These are phyloP conservation scores for Thaumetopoea pityocampa DNA, from an alignment of 1,140 invertebrate species.

Conservation along the genomic window DNA sequence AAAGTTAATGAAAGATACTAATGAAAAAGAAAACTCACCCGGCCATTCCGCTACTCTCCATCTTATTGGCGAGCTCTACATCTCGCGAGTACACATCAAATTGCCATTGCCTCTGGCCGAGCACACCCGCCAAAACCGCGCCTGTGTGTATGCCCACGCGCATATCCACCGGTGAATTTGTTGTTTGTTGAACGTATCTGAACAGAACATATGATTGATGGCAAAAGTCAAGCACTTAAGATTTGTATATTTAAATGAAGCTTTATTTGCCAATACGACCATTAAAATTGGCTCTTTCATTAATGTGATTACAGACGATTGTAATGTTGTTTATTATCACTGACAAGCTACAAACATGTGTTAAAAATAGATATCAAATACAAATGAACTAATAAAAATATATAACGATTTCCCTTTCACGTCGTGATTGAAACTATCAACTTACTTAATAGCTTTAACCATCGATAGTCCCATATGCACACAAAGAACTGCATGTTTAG, in stretches of 20 bases:
- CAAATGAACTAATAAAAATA: background rate
- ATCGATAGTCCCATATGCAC: constrained; percentile 97
- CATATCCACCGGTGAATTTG: constrained; percentile 98
- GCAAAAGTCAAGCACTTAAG: too few relatives aligned
- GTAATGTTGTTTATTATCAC: too few relatives aligned
- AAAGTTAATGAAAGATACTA: background rate
- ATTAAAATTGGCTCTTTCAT: too few relatives aligned
- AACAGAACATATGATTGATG: too few relatives aligned
- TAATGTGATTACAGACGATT: too few relatives aligned
- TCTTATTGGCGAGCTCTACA: constrained; percentile 98
- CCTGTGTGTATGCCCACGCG: constrained; percentile 98
- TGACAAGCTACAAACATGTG: too few relatives aligned
- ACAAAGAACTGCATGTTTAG: constrained; percentile 94
- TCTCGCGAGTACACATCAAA: constrained; percentile 99
- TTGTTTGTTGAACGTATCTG: constrained; percentile 95
- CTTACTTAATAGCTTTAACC: constrained; percentile 97
- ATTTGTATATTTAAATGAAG: too few relatives aligned
- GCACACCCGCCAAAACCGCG: constrained; percentile 95
- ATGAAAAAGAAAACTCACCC: constrained; percentile 81
- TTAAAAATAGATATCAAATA: constrained; percentile 2
- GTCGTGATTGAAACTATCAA: too few relatives aligned
- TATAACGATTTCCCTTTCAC: constrained; percentile 5
- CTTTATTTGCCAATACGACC: too few relatives aligned
- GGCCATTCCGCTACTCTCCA: constrained; percentile 97
- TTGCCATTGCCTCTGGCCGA: constrained; percentile 98